phyloP scores from a whole-genome alignment of 2,113 vertebrate genomes.

The Aleadryas rufinucha region DNA sequence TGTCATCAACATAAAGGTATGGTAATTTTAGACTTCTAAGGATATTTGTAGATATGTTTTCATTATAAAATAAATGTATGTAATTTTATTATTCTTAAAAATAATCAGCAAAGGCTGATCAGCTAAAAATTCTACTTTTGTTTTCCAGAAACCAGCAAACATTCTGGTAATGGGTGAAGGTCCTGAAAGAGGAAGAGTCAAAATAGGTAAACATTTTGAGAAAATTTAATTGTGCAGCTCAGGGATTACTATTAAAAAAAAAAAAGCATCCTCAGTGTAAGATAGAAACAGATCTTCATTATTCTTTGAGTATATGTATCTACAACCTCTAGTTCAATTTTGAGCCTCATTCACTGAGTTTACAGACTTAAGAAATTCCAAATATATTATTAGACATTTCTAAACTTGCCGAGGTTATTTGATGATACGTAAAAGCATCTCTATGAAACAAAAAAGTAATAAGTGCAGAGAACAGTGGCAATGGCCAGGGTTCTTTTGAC shows the following conservation, averaged over 20 bases:
- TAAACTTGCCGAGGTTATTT: neutral
- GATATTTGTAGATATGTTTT: neutral
- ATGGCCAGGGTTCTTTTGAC: neutral
- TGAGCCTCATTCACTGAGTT: neutral
- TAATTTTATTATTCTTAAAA: neutral
- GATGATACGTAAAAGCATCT: neutral
- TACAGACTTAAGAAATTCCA: neutral
- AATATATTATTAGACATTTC: neutral
- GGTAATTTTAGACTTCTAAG: neutral
- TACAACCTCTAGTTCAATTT: neutral
- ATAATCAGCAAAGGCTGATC: neutral
- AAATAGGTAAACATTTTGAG: slow-evolving; percentile 78
- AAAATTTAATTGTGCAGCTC: neutral
- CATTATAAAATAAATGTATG: neutral
- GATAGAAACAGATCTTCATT: neutral
- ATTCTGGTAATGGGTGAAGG: slow-evolving; percentile 95
- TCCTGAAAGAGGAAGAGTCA: slow-evolving; percentile 88
- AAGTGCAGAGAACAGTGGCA: neutral
- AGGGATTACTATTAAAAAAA: neutral
- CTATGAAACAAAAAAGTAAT: neutral
- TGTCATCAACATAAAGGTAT: neutral
- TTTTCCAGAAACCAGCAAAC: slow-evolving; percentile 91
- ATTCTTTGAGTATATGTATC: neutral
- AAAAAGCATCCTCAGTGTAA: neutral
- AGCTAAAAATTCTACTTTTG: slow-evolving; percentile 63